Conservation (phyloP, 2,113 vertebrate genomes). For the Cardinalis cardinalis region DNA sequence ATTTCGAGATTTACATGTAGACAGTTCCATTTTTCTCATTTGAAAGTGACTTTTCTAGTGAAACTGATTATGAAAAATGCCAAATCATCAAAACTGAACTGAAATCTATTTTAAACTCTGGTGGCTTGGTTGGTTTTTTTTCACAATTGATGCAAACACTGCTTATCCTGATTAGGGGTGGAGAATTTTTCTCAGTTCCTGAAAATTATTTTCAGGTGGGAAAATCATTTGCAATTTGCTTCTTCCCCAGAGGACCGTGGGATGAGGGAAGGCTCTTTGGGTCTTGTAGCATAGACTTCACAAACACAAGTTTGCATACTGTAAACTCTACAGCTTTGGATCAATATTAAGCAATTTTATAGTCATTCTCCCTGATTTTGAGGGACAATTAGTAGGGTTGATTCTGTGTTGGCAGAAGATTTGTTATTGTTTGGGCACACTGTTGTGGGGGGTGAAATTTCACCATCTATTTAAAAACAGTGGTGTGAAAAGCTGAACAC, state of each 20-base stretch:
- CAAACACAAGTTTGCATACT: background rate
- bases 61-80: background rate
- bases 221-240: background rate
- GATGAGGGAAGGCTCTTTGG: background rate
- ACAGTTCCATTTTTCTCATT: background rate
- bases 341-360: background rate
- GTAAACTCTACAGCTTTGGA: background rate
- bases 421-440: background rate
- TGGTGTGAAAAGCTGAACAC: background rate
- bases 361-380: background rate
- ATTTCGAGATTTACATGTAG: background rate
- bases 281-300: background rate
- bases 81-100: background rate
- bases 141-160: accelerated
- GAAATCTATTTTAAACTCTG: background rate
- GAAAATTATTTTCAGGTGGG: background rate
- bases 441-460: background rate
- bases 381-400: background rate
- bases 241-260: background rate
- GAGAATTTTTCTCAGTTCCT: background rate
- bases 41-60: background rate
- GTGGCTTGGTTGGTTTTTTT: background rate
- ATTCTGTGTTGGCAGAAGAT: background rate
- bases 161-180: background rate
- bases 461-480: background rate